Base-by-base conservation (phyloP, 2,888 invertebrate species). In the Steinernema hermaphroditum region DNA sequence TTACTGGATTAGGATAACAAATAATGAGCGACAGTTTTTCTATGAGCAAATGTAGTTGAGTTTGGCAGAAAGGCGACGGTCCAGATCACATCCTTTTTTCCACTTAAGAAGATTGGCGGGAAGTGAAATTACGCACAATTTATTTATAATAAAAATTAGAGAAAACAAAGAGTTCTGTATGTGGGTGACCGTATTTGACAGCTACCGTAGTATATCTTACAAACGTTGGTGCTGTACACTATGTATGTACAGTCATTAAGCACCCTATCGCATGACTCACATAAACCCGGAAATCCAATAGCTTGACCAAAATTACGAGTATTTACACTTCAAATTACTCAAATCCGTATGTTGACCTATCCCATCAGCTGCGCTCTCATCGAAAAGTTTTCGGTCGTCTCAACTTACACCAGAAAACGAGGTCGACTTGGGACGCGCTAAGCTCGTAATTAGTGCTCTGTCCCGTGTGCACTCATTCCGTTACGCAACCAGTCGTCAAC, bases 401-500 rank as follows among this genome's bases (percentile, higher is more conserved):
- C 62, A 19, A 24, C 62, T 62, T 62, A 62, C 62, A 62, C 62
- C 2, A 6, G 50, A n/a, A 12, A 19, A 2, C 19, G 24, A 62
- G 62, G 62, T 62, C 62, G 62, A 62, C 16, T 62, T 32, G 29
- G 62, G 62, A 62, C 29, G 54, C 54, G 62, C 62, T 62, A 62
- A 62, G 62, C 8, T 32, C 62, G 32, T 62, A 62, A 62, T 62
- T 62, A 62, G 62, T 29, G 62, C 16, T 37, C 37, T 62, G 62
- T 9, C 62, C 34, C 62, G 32, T 62, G 34, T 34, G 62, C 19
- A 34, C 62, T 24, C 62, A 62, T 62, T n/a, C 12, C 19, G 32
- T 62, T 62, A 62, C 62, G 62, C 34, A 62, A 62, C 62, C 62
- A 62, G 62, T 62, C 62, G 62, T 62, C 62, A 62, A 62, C 62